A percentile compares a stretch with the other conserved stretches of the same genome.
Conservation (phyloP, 2,113 vertebrate genomes). For the Chaenogobius annularis region DNA sequence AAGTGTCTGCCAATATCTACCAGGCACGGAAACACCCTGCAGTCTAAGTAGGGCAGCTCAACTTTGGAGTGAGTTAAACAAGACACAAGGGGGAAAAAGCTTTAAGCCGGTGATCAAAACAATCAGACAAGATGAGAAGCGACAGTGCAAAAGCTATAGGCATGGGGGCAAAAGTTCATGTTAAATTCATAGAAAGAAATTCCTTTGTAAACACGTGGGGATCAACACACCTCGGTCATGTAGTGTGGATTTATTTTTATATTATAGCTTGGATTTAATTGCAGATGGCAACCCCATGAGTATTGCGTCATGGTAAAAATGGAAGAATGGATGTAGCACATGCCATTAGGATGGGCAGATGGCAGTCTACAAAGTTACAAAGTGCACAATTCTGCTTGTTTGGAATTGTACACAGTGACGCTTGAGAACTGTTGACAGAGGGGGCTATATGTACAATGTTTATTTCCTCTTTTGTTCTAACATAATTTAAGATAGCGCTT, state of each 20-base stretch:
- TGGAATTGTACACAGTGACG: background rate
- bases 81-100: background rate
- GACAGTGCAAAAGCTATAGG: slow-evolving; percentile 5
- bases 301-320: too few species aligned
- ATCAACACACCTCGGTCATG: background rate
- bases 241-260: background rate
- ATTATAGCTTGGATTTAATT: background rate
- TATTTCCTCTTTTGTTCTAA: background rate
- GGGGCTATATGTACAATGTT: background rate
- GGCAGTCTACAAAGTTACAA: background rate
- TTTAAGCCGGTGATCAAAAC: slow-evolving; percentile 10
- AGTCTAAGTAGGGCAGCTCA: slow-evolving; percentile 4
- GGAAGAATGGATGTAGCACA: background rate
- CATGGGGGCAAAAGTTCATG: background rate
- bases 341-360: background rate
- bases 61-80: background rate
- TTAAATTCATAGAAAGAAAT: slow-evolving; percentile 8
- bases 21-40: slow-evolving; percentile 9
- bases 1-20: slow-evolving; percentile 14
- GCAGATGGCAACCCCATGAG: slow-evolving; percentile 1
- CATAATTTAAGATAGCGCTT: background rate
- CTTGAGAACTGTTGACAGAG: background rate
- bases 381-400: background rate
- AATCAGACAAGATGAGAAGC: slow-evolving; percentile 4
- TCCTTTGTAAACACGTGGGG: slow-evolving; percentile 4